Base-by-base conservation (phyloP, 2,113 vertebrate genomes). In the Epinephelus cyanopodus region DNA sequence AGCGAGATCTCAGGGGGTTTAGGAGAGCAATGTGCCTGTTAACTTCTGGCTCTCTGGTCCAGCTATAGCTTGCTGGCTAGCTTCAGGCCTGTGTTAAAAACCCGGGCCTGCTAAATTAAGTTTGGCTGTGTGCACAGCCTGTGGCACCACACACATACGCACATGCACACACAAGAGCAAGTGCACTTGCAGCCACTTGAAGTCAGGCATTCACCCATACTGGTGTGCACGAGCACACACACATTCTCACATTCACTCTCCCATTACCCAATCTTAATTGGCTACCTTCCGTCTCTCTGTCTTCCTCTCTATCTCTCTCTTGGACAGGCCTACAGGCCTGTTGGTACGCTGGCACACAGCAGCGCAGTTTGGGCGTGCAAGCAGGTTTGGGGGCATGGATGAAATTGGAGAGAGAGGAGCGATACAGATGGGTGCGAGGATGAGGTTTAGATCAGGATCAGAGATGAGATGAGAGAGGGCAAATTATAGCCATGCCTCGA, bases 21-120 rank as follows among this genome's bases (percentile, higher is more conserved):
- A 70, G 72, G 82, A 81, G 88, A 92, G 89, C 89, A 87, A 80
- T 84, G 92, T 89, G 90, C 92, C 90, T 89, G 89, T 93, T 94
- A 94, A 92, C 91, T 94, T 93, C 80, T 89, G 85, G 89, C 88
- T 90, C 89, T 87, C 79, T 87, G 84, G 92, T 90, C 90, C 89
- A 92, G 91, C 89, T 85, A 69, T 71, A 85, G 87, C 90, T 88
- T 66, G 62, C 89, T 89, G 82, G 90, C 80, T 92, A 84, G 92
- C 95, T 95, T 81, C 86, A 84, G 93, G 95, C 94, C 87, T 74
- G 89, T 90, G 91, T 93, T 90, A 92, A 94, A 94, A 93, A 89
- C 86, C 83, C 60, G 81, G 87, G 77, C 82, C 87, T 89, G 86
- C 92, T 94, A 94, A 95, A 95, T 94, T 92, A 95, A 92, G 91